These are phyloP conservation scores for Atherinomorus stipes DNA, from an alignment of 2,113 vertebrate species.

Conservation along the genomic window DNA sequence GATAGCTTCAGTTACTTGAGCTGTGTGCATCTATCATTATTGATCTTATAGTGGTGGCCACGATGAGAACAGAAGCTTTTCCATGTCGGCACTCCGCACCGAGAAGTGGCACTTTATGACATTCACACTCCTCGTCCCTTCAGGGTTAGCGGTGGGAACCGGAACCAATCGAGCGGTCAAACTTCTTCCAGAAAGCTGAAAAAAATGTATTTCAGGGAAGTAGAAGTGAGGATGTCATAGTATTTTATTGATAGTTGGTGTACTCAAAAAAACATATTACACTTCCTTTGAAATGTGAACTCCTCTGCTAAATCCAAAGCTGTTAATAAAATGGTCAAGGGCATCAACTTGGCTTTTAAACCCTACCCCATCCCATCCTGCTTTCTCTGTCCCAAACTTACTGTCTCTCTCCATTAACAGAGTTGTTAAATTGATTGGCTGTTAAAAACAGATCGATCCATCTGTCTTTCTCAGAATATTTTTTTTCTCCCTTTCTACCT, in stretches of 20 bases:
- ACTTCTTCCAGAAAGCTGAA: slow-evolving; percentile 19
- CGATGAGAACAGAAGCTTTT: slow-evolving; percentile 77
- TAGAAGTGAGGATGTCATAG: slow-evolving; percentile 10
- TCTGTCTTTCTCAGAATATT: slow-evolving; percentile 57
- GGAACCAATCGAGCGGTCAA: slow-evolving; percentile 17
- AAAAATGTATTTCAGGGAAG: slow-evolving; percentile 4
- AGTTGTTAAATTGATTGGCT: slow-evolving; percentile 82
- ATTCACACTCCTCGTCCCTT: slow-evolving; percentile 62
- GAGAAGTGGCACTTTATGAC: slow-evolving; percentile 71
- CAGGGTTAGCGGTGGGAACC: slow-evolving; percentile 38
- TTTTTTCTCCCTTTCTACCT: slow-evolving; percentile 33
- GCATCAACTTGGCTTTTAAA: slow-evolving; percentile 63
- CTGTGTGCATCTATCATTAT: slow-evolving; percentile 66
- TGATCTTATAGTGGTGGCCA: slow-evolving; percentile 58
- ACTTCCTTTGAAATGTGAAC: slow-evolving; percentile 9
- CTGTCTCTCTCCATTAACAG: slow-evolving; percentile 79
- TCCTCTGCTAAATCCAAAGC: slow-evolving; percentile 9
- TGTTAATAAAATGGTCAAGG: slow-evolving; percentile 36
- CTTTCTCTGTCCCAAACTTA: slow-evolving; percentile 64
- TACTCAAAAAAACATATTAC: not conserved
- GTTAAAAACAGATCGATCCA: slow-evolving; percentile 77
- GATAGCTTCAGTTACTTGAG: slow-evolving; percentile 47
- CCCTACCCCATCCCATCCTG: slow-evolving; percentile 18
- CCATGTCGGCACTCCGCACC: slow-evolving; percentile 67
- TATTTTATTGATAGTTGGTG: slow-evolving; percentile 29